Base-by-base conservation (phyloP, 2,888 invertebrate genomes). In the Malthinus seriepunctatus region DNA sequence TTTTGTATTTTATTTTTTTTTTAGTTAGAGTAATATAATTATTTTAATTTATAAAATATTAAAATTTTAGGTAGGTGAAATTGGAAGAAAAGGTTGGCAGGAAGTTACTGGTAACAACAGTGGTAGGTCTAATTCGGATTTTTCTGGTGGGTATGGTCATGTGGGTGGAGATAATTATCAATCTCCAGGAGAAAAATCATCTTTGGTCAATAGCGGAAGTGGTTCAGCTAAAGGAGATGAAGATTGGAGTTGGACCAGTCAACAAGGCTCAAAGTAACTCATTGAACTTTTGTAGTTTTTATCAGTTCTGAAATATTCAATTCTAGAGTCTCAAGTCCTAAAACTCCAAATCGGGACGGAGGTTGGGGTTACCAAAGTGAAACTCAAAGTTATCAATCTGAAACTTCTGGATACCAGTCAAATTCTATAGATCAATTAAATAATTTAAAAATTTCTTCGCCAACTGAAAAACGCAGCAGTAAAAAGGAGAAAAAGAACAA, bases 51-150 rank as follows among this genome's bases (percentile, higher is more conserved):
- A 9, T 39, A 9, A 15, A 32, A 12, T 10, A 33, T 32, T 35
- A 32, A 44, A 39, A 34, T 63, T 63, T 35, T 60, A 88, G 88
- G 85, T 89, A 66, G 82, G 86, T 10, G 88, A 89, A 71, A 78
- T 89, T 54, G 84, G 88, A 23, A 83, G 86, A 72, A 83, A 84
- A 70, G 88, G 88, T 31, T 88, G 88, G 87, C 73, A 71, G 55
- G 77, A 78, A 65, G 71, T 78, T 14, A 68, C 76, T n/a, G 75
- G 76, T n/a, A 66, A 65, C 11, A 72, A 70, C 47, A 39, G 34
- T 10, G 60, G 44, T 45, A 61, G 47, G 9, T 11, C 64, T n/a
- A 63, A 64, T 14, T 69, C 69, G 11, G 70, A 71, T 55, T 69
- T 69, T 52, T 55, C 69, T n/a, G 73, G 74, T 3, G 75, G 73